Percentiles rank a stretch among this genome's conserved stretches.
Conservation (phyloP, 1,140 invertebrate genomes). For the Atta colombica region DNA sequence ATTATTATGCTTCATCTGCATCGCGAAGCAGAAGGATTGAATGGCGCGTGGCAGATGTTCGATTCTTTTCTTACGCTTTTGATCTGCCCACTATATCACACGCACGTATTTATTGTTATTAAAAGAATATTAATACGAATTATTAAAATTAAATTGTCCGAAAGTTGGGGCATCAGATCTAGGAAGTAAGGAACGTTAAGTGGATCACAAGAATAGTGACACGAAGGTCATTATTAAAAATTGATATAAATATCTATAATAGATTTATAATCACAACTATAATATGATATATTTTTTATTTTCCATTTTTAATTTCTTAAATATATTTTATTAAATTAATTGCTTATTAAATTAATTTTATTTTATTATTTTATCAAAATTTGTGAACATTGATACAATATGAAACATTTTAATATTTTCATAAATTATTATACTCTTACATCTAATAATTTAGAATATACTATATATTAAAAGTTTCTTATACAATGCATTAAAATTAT, state of each 20-base stretch:
- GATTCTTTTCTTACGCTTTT: slow-evolving; percentile 21
- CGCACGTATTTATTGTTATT: slow-evolving; percentile 35
- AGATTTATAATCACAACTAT: too few species aligned
- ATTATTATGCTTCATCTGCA: slow-evolving; percentile 55
- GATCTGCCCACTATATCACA: background rate
- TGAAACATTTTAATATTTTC: background rate
- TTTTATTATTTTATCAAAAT: background rate
- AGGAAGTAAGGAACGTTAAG: too few species aligned
- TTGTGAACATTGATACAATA: background rate
- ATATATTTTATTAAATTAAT: background rate
- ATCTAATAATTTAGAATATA: background rate
- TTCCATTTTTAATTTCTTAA: background rate
- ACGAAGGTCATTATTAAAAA: background rate
- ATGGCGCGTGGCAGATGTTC: slow-evolving; percentile 61
- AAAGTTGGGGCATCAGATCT: background rate
- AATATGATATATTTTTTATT: background rate
- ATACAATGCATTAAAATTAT: background rate
- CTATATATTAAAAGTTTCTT: too few species aligned
- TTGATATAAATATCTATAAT: background rate
- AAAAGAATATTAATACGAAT: background rate
- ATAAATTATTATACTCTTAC: background rate
- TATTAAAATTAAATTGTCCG: background rate
- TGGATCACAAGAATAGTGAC: background rate
- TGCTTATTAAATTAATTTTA: too few species aligned
- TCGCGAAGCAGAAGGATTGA: slow-evolving; percentile 58